phyloP scores from a whole-genome alignment of 2,888 invertebrate genomes.

The Malthinus seriepunctatus region DNA sequence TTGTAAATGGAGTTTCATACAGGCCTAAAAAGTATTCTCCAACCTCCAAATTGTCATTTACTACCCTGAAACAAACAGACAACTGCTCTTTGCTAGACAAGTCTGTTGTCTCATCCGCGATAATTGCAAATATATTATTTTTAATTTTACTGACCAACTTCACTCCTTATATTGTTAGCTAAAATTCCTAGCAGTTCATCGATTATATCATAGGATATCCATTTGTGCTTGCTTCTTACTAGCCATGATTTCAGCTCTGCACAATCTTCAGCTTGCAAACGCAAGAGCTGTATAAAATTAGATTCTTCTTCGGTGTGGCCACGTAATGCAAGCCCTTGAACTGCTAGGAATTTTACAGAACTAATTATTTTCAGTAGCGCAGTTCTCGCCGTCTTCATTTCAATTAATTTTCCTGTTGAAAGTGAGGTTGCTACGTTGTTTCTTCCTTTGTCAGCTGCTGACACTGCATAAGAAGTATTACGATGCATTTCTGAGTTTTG shows the following conservation, averaged over 20 bases:
- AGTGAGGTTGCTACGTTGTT: neutral
- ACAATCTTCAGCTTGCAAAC: slow-evolving; percentile 6
- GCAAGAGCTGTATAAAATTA: slow-evolving; percentile 10
- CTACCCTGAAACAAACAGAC: neutral
- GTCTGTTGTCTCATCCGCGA: neutral
- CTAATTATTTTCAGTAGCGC: slow-evolving; percentile 7
- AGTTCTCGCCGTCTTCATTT: neutral
- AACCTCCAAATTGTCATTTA: neutral
- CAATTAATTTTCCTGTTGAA: neutral
- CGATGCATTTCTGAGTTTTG: neutral
- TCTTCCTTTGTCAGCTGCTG: neutral
- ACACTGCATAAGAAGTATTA: neutral
- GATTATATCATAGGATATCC: slow-evolving; percentile 13
- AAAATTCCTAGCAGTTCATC: neutral
- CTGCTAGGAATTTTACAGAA: slow-evolving; percentile 7
- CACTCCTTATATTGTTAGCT: no score
- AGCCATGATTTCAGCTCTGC: slow-evolving; percentile 13
- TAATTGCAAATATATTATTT: neutral
- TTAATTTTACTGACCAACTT: neutral
- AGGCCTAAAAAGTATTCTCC: neutral
- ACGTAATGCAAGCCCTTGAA: slow-evolving; percentile 6
- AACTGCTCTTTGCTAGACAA: neutral
- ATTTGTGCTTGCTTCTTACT: slow-evolving; percentile 5
- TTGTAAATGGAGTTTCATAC: neutral
- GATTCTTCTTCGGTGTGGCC: slow-evolving; percentile 11